These are phyloP conservation scores for Apamea epomidion DNA, from an alignment of 2,888 invertebrate genomes.

Conservation along the genomic window DNA sequence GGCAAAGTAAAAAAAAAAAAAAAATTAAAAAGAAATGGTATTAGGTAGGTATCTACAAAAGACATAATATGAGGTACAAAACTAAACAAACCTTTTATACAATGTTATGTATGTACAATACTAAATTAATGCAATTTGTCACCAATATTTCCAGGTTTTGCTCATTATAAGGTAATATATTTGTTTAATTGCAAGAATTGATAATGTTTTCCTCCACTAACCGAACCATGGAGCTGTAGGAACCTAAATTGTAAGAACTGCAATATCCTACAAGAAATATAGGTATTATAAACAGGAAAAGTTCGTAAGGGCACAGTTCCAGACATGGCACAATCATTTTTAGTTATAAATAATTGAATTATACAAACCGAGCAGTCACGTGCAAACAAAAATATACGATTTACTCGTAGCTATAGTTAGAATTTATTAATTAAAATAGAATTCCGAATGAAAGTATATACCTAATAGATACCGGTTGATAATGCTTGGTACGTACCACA, in stretches of 20 bases:
- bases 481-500: too few relatives aligned
- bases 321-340: background rate
- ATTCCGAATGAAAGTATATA: too few relatives aligned
- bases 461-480: too few relatives aligned
- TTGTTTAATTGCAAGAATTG: conserved; percentile 7
- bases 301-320: background rate
- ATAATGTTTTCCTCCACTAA: conserved; percentile 25
- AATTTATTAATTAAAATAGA: too few relatives aligned
- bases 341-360: background rate
- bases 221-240: background rate
- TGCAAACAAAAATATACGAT: background rate
- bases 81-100: background rate
- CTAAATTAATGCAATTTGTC: background rate
- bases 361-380: background rate
- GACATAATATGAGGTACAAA: background rate
- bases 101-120: background rate
- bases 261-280: background rate
- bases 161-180: background rate
- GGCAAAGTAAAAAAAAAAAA: too few relatives aligned
- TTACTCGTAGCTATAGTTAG: background rate
- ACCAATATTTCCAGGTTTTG: conserved; percentile 1
- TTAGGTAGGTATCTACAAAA: too few relatives aligned
- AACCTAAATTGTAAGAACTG: background rate
- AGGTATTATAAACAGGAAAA: conserved; percentile 16
- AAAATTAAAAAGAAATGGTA: too few relatives aligned